Evolutionary conservation across 2,888 invertebrate species (phyloP).

Genomic region (Aphodius granarius): DNA sequence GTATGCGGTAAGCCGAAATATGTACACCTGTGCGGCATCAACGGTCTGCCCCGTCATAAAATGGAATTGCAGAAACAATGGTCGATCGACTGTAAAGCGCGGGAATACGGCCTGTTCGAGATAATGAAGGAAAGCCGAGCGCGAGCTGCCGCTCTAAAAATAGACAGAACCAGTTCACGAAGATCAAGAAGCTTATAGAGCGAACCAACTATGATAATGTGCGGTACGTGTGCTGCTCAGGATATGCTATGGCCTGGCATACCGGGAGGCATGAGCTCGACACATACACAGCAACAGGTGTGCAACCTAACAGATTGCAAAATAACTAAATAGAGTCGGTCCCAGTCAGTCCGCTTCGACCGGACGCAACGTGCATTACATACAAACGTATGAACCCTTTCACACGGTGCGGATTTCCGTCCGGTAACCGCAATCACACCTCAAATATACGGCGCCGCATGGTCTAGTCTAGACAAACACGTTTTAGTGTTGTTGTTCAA

Average conservation of each 20-base stretch:
- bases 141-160: constrained; percentile 32
- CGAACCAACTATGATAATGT: constrained; percentile 25
- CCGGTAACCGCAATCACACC: too few species aligned
- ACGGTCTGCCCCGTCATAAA: not conserved
- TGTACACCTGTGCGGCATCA: not conserved
- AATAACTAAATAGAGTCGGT: constrained; percentile 32
- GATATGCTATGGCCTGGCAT: constrained; percentile 21
- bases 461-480: too few species aligned
- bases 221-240: constrained; percentile 20
- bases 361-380: not conserved
- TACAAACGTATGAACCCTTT: not conserved
- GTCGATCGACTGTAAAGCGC: not conserved
- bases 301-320: constrained; percentile 33
- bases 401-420: too few species aligned
- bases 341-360: constrained; percentile 20
- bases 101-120: not conserved
- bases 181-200: constrained; percentile 14
- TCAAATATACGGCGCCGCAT: too few species aligned
- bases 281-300: constrained; percentile 38
- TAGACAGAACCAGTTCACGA: constrained; percentile 32
- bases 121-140: constrained; percentile 8
- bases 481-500: too few species aligned
- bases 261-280: constrained; percentile 29
- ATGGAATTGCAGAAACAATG: constrained; percentile 3
- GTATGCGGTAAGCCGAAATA: not conserved